Conservation (phyloP, 2,888 invertebrate genomes). For the Seladonia tumulorum region DNA sequence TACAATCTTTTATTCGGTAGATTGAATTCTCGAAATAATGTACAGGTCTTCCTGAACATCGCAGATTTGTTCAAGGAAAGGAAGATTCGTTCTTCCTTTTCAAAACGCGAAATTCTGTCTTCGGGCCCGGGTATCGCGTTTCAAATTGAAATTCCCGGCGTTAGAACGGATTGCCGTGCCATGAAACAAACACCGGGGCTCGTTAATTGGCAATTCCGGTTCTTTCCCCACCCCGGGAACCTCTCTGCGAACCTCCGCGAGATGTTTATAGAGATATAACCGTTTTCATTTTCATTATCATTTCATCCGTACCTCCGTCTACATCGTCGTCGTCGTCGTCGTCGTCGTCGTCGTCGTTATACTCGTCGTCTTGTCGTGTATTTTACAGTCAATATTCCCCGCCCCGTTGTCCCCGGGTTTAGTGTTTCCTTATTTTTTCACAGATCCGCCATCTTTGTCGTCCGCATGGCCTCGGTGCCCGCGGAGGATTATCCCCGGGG, state of each 20-base stretch:
- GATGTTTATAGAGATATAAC: slow-evolving; percentile 30
- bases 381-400: slow-evolving; percentile 6
- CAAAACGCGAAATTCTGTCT: background rate
- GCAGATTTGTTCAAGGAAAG: background rate
- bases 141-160: slow-evolving; percentile 26
- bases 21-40: background rate
- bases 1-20: no score
- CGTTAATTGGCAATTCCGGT: slow-evolving; percentile 47
- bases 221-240: background rate
- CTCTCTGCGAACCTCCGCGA: background rate
- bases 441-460: slow-evolving; percentile 32
- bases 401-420: slow-evolving; percentile 16
- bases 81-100: background rate
- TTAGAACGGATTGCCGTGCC: slow-evolving; percentile 26
- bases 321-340: background rate
- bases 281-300: slow-evolving; percentile 43
- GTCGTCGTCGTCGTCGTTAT: background rate
- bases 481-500: slow-evolving; percentile 39
- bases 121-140: slow-evolving; percentile 7
- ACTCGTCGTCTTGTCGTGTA: background rate
- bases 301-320: slow-evolving; percentile 7
- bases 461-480: background rate
- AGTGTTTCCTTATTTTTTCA: slow-evolving; percentile 25
- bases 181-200: slow-evolving; percentile 14
- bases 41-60: background rate